Percentiles rank a stretch among this genome's conserved stretches.
Evolutionary conservation across 2,797 vertebrate genomes (phyloP).

Genomic region (Darevskia mixta): DNA sequence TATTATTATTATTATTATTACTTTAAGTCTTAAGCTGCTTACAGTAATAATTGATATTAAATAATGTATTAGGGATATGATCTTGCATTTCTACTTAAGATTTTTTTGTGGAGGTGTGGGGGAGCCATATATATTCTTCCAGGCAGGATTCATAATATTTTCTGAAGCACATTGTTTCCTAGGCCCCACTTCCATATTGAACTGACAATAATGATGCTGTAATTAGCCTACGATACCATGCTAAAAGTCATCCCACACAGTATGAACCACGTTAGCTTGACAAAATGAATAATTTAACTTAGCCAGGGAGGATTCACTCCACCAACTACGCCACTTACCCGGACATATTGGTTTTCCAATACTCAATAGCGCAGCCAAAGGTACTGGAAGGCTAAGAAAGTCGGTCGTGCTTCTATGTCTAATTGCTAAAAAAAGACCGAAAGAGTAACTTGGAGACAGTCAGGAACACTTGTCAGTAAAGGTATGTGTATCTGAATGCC

Average conservation of each 20-base stretch:
- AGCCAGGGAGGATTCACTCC: constrained; percentile 61
- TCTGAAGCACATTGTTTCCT: constrained; percentile 17
- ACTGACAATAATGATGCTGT: constrained; percentile 57
- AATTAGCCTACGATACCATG: constrained; percentile 52
- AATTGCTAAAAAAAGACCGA: background rate
- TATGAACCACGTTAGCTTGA: constrained; percentile 62
- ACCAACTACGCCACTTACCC: constrained; percentile 61
- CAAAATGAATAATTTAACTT: constrained; percentile 76
- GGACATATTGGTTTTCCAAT: constrained; percentile 27
- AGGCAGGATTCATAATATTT: background rate
- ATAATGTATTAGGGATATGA: rapidly evolving
- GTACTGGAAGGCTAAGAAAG: background rate
- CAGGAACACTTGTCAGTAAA: background rate
- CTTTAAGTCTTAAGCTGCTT: background rate
- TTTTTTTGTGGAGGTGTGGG: background rate
- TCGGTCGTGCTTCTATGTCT: background rate
- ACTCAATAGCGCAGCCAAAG: constrained; percentile 7
- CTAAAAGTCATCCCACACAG: constrained; percentile 59
- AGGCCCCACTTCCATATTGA: constrained; percentile 50
- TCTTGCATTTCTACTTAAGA: background rate
- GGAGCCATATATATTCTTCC: background rate
- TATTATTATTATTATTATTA: too few species aligned
- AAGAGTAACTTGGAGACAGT: background rate
- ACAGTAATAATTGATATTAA: background rate
- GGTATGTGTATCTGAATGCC: background rate